Conservation (phyloP, 1,140 invertebrate species). For the Calliphora vicina region DNA sequence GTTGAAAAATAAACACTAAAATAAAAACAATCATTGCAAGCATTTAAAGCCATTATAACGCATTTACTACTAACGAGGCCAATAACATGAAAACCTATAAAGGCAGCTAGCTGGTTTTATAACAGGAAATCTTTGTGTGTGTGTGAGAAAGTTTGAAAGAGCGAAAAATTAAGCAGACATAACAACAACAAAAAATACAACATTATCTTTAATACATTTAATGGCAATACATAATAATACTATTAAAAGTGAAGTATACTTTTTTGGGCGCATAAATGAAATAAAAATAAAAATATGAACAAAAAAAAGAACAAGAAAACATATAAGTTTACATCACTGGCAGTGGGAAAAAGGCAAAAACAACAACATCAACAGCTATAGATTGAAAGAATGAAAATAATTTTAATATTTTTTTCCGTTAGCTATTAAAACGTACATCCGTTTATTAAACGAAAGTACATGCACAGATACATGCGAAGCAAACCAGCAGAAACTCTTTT, state of each 20-base stretch:
- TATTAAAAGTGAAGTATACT: slow-evolving; percentile 26
- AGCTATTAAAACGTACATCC: slow-evolving; percentile 43
- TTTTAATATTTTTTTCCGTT: slow-evolving; percentile 52
- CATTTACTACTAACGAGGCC: slow-evolving; percentile 25
- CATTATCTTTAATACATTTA: slow-evolving; percentile 29
- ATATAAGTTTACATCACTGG: too few relatives aligned
- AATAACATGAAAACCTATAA: slow-evolving; percentile 9
- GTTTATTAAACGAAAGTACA: neutral
- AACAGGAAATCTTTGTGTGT: too few relatives aligned
- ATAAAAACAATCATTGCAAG: neutral
- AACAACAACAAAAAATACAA: neutral
- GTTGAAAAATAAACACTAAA: neutral
- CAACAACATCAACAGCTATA: slow-evolving; percentile 13
- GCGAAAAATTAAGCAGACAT: neutral
- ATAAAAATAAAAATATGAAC: neutral
- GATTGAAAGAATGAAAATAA: slow-evolving; percentile 41
- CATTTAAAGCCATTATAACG: slow-evolving; percentile 5
- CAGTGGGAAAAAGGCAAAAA: too few relatives aligned
- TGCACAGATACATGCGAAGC: neutral
- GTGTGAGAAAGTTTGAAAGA: neutral
- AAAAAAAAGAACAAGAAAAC: neutral
- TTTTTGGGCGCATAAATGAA: slow-evolving; percentile 7
- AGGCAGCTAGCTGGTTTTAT: too few relatives aligned
- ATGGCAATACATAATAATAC: slow-evolving; percentile 30
- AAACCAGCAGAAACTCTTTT: neutral